Evolutionary conservation across 2,797 vertebrate genomes (phyloP).

Genomic region (Crocidura indochinensis): DNA sequence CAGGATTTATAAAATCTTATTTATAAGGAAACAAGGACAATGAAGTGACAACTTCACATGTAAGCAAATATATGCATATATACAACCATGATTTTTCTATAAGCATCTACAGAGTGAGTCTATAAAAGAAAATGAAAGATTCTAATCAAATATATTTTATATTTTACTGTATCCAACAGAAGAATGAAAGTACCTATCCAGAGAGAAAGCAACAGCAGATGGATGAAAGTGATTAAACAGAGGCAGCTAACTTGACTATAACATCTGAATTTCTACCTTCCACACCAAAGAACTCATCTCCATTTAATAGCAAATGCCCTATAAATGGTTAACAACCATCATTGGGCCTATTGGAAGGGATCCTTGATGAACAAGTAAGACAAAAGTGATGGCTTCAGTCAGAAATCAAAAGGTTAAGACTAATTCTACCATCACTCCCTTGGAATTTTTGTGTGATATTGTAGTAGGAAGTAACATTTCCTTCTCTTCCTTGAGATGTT

Average conservation of each 20-base stretch:
- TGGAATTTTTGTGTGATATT: conserved; percentile 41
- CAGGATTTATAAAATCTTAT: conserved; percentile 84
- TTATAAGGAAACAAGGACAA: conserved; percentile 76
- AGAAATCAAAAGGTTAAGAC: neutral
- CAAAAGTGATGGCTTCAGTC: neutral
- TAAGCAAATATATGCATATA: neutral
- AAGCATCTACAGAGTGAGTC: neutral
- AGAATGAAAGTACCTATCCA: neutral
- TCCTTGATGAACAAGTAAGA: neutral
- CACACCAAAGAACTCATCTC: neutral
- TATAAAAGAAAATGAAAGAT: conserved; percentile 41
- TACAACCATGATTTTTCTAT: no score
- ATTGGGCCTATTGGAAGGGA: neutral
- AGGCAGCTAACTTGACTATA: neutral
- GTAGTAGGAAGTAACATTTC: neutral
- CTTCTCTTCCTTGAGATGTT: neutral
- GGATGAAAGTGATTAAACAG: neutral
- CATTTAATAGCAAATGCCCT: neutral
- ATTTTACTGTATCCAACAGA: neutral
- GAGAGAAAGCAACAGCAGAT: neutral
- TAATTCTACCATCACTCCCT: neutral
- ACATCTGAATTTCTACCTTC: neutral
- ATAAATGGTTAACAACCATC: neutral
- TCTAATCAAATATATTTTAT: neutral
- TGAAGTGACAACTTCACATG: conserved; percentile 53